Evolutionary conservation across 2,113 vertebrate species (phyloP).

Genomic region (Chloroceryle aenea): DNA sequence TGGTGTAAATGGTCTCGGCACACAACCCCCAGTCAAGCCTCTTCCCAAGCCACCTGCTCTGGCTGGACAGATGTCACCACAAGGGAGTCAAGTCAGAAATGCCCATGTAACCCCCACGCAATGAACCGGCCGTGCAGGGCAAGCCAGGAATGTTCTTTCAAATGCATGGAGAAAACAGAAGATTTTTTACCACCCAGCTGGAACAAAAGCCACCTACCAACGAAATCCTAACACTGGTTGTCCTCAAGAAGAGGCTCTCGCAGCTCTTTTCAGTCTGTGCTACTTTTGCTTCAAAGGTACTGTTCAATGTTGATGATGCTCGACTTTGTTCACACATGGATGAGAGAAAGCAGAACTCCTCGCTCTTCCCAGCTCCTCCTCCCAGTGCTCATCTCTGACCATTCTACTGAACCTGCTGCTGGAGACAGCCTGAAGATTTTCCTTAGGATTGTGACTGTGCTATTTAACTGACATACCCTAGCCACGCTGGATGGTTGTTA

Average conservation of each 20-base stretch:
- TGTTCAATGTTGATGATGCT: background rate
- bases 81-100: background rate
- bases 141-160: background rate
- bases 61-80: background rate
- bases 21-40: background rate
- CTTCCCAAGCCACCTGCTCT: background rate
- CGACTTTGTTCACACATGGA: rapidly evolving
- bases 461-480: background rate
- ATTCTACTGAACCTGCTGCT: background rate
- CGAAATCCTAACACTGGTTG: background rate
- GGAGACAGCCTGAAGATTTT: background rate
- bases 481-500: background rate
- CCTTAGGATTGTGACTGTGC: background rate
- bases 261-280: background rate
- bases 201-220: background rate
- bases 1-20: background rate
- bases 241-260: background rate
- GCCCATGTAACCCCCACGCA: rapidly evolving
- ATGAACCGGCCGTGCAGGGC: background rate
- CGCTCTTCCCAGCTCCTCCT: background rate
- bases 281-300: background rate
- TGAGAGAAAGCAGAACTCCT: background rate
- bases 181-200: background rate
- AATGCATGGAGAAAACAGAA: background rate
- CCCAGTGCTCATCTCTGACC: background rate